phyloP scores from a whole-genome alignment of 30 jellyfish, hydroid and myxozoan species.

The Hydractinia symbiolongicarpus region DNA sequence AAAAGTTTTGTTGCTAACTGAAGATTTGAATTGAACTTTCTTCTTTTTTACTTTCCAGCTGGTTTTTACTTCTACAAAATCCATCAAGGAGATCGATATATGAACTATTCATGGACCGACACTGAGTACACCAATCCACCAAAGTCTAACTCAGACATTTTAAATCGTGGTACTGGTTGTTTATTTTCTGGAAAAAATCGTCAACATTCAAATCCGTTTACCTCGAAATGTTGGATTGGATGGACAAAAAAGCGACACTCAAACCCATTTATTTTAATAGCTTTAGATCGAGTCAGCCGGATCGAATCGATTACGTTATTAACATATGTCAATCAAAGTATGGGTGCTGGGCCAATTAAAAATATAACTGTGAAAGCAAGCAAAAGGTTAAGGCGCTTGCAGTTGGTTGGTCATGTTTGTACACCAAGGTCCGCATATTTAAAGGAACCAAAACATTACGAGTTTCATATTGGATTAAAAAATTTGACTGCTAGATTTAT shows the following conservation, averaged over 20 bases:
- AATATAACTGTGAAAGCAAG: background rate
- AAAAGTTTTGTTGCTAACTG: no score
- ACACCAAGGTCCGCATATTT: conserved; percentile 26
- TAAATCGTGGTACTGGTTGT: conserved; percentile 32
- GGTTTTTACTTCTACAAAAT: conserved; percentile 23
- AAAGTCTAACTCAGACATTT: background rate
- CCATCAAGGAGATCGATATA: background rate
- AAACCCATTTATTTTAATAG: conserved; percentile 1
- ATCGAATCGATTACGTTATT: conserved; percentile 1
- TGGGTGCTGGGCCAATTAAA: conserved; percentile 21
- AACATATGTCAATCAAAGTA: conserved; percentile 10
- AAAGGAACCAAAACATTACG: background rate
- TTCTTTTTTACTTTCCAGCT: conserved; percentile 1
- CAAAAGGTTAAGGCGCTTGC: background rate
- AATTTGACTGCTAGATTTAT: background rate
- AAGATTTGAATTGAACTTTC: background rate
- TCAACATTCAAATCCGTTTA: conserved; percentile 13
- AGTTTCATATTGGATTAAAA: conserved; percentile 5
- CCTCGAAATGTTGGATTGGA: conserved; percentile 29
- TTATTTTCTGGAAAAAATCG: background rate
- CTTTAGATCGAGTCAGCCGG: conserved; percentile 1
- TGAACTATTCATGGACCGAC: conserved; percentile 14
- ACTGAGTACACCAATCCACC: background rate
- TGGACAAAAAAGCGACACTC: background rate
- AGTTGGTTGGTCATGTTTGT: conserved; percentile 13